These are phyloP conservation scores for Ochropleura plecta DNA, from an alignment of 2,888 invertebrate genomes.

Conservation along the genomic window DNA sequence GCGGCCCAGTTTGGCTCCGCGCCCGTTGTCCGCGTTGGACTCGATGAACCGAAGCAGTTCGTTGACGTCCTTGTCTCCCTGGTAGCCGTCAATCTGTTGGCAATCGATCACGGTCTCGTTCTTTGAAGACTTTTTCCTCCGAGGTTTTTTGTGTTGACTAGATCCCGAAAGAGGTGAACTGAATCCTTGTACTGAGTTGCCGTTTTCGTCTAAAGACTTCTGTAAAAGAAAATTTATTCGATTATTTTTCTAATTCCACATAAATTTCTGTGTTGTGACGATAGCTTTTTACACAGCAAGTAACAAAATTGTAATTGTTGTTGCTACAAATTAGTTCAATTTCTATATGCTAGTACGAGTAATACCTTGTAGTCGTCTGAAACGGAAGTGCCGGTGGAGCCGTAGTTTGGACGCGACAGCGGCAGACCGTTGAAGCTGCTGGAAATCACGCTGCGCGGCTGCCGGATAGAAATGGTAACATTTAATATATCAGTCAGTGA, in stretches of 20 bases:
- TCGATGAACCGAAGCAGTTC: constrained; percentile 95
- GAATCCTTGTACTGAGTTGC: constrained; percentile 92
- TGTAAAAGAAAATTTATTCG: constrained; percentile 77
- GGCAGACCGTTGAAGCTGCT: constrained; percentile 84
- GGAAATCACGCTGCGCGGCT: constrained; percentile 83
- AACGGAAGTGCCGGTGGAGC: constrained; percentile 73
- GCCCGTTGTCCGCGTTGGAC: constrained; percentile 87
- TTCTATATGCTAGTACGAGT: constrained; percentile 40
- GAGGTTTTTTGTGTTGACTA: constrained; percentile 89
- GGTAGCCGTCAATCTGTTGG: constrained; percentile 94
- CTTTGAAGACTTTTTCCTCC: constrained; percentile 91
- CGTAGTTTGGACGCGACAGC: constrained; percentile 81
- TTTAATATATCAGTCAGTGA: neutral
- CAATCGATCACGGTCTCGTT: constrained; percentile 91
- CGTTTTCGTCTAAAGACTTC: constrained; percentile 95
- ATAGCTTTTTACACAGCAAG: neutral
- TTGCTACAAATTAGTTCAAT: constrained; percentile 70
- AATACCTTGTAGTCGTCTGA: constrained; percentile 85
- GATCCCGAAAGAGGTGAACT: constrained; percentile 86
- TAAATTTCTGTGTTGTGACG: neutral
- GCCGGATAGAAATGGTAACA: constrained; percentile 41
- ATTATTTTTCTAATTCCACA: neutral
- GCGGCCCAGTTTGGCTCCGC: constrained; percentile 79
- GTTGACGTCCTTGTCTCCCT: constrained; percentile 94
- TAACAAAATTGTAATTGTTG: neutral